Evolutionary conservation across 2,113 vertebrate genomes (phyloP).

Genomic region (Panurus biarmicus): DNA sequence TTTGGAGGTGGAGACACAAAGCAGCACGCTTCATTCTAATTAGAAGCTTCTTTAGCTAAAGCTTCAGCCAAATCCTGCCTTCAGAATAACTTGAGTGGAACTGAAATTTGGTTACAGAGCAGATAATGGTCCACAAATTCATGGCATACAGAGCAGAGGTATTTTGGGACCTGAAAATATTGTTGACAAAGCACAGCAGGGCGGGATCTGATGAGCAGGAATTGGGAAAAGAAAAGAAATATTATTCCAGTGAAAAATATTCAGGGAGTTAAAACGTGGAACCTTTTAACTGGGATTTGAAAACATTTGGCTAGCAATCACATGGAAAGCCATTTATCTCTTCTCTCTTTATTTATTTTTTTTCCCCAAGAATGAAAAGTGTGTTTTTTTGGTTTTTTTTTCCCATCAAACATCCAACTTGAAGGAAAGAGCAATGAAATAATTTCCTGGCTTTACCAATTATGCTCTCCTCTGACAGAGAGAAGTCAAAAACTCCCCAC

Average conservation of each 20-base stretch:
- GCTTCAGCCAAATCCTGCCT: background rate
- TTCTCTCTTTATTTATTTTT: fast-evolving
- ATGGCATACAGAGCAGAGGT: background rate
- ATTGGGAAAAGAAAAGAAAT: background rate
- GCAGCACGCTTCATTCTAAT: background rate
- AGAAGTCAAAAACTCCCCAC: background rate
- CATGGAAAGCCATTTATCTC: background rate
- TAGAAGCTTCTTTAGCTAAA: background rate
- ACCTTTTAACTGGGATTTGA: background rate
- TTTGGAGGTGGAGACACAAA: background rate
- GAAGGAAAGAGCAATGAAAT: background rate
- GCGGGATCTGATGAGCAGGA: background rate
- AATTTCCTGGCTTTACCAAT: background rate
- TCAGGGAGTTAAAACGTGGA: background rate
- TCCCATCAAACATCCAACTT: background rate
- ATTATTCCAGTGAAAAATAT: background rate
- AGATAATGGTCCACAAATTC: background rate
- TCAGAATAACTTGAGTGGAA: background rate
- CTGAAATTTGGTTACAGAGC: background rate
- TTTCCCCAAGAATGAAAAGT: background rate
- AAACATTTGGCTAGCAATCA: background rate
- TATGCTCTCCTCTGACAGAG: background rate
- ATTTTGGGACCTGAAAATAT: background rate
- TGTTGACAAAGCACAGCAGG: background rate
- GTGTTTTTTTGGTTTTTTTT: background rate